Evolutionary conservation across 2,888 invertebrate species (phyloP), one percentile per base, ranked within the genome.

Genomic region (Oasisia sp.): DNA sequence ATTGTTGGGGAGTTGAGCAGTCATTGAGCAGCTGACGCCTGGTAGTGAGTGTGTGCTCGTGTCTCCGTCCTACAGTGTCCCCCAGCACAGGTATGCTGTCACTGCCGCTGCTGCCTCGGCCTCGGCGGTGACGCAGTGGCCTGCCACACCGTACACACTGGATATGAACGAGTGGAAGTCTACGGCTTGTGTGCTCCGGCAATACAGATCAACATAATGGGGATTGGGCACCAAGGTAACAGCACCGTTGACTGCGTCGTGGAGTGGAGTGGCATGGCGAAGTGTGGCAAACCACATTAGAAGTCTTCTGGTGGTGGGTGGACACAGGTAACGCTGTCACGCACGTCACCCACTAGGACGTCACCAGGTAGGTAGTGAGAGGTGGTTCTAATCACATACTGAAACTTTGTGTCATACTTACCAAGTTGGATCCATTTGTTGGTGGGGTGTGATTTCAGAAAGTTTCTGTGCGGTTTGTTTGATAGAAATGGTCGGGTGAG

Each of bases 201-300:
- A 74, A 74, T 74, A 74, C 74, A 74, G 74, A 74, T 74, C 74
- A 74, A 27, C 74, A 74, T 74, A 74, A 74, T 74, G 74, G 74
- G 74, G 74, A 74, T 74, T 74, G 74, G 74, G 74, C 74, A 74
- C 74, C 74, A 74, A 74, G 74, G 74, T 74, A 74, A 74, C 74
- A 74, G 50, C 50, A 50, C 50, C 9, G 74, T 74, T 74, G 74
- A 74, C 14, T 74, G 74, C 74, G n/a, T 74, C 27, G 27, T 19
- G 74, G 74, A 74, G n/a, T 74, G 27, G 74, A 74, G n/a, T 74
- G 27, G 74, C 74, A 74, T 27, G 74, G 74, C 27, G 74, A 38
- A 38, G 19, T 27, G 74, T 74, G 74, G 27, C 74, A 19, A 19
- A 74, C 74, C 27, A 19, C 74, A 74, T 7, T 74, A 27, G 74